phyloP scores from a whole-genome alignment of 2,888 invertebrate species.

The Yponomeuta malinellus region DNA sequence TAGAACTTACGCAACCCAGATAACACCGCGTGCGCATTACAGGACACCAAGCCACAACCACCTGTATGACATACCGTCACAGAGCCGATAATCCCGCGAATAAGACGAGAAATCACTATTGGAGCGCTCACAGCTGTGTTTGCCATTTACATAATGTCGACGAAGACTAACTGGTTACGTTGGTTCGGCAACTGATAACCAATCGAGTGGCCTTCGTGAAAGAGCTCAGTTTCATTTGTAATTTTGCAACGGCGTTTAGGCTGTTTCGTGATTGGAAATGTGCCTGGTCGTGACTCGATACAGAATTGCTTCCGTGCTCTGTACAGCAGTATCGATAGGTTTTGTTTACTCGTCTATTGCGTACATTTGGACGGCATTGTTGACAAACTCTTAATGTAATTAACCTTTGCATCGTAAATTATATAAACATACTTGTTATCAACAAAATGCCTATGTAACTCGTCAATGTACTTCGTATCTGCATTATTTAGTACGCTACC shows the following conservation, averaged over 20 bases:
- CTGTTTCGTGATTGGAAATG: not conserved
- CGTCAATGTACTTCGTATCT: not conserved
- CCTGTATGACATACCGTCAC: constrained; percentile 17
- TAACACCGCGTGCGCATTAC: constrained; percentile 52
- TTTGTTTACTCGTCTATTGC: not conserved
- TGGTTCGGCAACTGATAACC: constrained; percentile 30
- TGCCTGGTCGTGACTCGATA: constrained; percentile 6
- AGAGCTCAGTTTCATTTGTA: constrained; percentile 28
- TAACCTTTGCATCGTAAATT: constrained; percentile 7
- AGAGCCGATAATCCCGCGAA: constrained; percentile 31
- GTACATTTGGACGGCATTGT: not conserved
- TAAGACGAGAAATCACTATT: constrained; percentile 21
- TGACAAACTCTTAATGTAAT: not conserved
- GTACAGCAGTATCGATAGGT: not conserved
- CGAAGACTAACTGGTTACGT: constrained; percentile 36
- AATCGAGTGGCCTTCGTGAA: constrained; percentile 28
- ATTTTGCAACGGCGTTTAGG: constrained; percentile 20
- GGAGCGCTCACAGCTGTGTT: constrained; percentile 50
- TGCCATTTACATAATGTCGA: constrained; percentile 54
- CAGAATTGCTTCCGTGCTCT: constrained; percentile 11
- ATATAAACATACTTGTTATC: not conserved
- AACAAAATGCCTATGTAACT: not conserved
- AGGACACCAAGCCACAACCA: constrained; percentile 13
- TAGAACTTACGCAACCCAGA: constrained; percentile 57
- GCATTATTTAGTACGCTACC: too few species aligned